Evolutionary conservation across 2,113 vertebrate species (phyloP), one percentile per base, ranked within the genome.

Genomic region (Boulengeromyrus knoepffleri): DNA sequence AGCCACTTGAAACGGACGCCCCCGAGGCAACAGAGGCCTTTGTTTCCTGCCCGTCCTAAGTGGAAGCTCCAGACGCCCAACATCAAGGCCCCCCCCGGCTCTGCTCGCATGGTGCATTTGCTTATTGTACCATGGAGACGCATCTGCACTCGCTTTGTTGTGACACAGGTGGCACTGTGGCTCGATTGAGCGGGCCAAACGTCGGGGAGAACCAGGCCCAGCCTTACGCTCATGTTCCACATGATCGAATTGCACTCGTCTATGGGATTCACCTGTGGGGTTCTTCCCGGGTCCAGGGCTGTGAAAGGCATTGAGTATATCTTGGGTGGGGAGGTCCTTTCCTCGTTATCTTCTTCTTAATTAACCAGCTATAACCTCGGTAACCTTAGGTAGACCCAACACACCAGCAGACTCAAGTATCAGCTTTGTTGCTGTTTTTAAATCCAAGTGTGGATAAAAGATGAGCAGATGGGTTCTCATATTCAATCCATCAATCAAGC

Each of bases 61-160:
- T 93, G 91, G 89, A 90, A 89, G 46, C 90, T 92, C 90, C 80
- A 88, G 91, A 90, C 88, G 53, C 90, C 90, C 47, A 91, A 91
- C 90, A 89, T 88, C 89, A 87, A 91, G 90, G 90, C 91, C 91
- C 91, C 89, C 70, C 74, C 74, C 36, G 1, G 88, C 92, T 92
- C 90, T 87, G 91, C 91, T 93, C 92, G 93, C 92, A 85, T 88
- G 90, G 90, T 90, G 92, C 92, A 93, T 93, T 92, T 93, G 92
- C 92, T 90, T 93, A 92, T 91, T 92, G 93, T 92, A 91, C 89
- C 90, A 90, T 89, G 90, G 90, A 91, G 92, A 92, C 92, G 91
- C 92, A 93, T 93, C 93, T 94, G 93, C 91, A 91, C 92, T 89
- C 87, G 47, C 87, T 89, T 88, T 90, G 62, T 91, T 85, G 88